A percentile compares a stretch with the other conserved stretches of the same genome.
These are phyloP conservation scores for Clavelina lepadiformis DNA, from an alignment of 23 tunicate species.

Conservation along the genomic window DNA sequence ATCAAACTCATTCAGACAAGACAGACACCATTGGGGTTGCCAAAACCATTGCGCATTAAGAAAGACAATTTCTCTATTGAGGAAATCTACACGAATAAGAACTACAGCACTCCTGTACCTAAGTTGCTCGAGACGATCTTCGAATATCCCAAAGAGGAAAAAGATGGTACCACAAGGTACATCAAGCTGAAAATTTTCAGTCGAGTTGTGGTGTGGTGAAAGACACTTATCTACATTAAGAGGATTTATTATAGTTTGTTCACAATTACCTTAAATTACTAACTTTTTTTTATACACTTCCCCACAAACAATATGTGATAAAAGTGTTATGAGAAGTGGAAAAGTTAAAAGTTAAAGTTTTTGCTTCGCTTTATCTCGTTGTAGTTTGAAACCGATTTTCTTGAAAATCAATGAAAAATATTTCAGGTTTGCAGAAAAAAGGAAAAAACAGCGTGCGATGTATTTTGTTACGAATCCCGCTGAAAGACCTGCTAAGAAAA, in stretches of 20 bases:
- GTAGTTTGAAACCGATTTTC: too few species aligned
- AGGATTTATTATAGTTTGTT: background rate
- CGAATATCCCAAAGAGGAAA: conserved; percentile 73
- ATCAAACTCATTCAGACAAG: conserved; percentile 35
- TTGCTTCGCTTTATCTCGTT: too few species aligned
- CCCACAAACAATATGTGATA: too few species aligned
- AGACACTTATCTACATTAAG: background rate
- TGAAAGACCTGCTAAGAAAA: conserved; percentile 31
- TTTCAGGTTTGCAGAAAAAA: conserved; percentile 33
- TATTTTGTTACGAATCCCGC: conserved; percentile 51
- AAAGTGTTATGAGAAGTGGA: too few species aligned
- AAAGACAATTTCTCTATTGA: conserved; percentile 68
- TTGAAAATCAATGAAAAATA: too few species aligned
- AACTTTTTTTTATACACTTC: too few species aligned
- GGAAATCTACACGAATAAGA: conserved; percentile 84
- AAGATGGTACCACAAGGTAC: conserved; percentile 67
- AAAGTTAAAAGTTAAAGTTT: background rate
- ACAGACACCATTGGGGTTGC: conserved; percentile 88
- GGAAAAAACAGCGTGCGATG: conserved; percentile 29
- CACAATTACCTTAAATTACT: background rate
- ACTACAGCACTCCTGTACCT: conserved; percentile 67
- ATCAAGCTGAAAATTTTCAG: too few species aligned
- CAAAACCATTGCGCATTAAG: conserved; percentile 56
- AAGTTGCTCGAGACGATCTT: conserved; percentile 66
- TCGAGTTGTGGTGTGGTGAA: too few species aligned